Base-by-base conservation (phyloP, 2,113 vertebrate species). In the Setophaga kirtlandii region DNA sequence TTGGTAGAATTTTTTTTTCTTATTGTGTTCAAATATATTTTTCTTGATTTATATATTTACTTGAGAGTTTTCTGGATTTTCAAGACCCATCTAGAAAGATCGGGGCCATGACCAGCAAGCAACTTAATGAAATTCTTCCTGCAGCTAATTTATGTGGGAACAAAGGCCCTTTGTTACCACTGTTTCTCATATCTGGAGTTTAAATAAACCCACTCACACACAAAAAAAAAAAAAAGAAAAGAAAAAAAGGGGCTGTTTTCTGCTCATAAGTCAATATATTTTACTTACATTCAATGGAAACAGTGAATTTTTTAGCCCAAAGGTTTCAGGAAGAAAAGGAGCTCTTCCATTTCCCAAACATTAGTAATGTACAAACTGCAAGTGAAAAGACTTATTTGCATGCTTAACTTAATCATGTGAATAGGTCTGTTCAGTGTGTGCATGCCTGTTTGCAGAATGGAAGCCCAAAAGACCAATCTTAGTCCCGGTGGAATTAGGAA, bases 351-450 rank as follows among this genome's bases (percentile, higher is more conserved):
- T 94, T 91, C 68, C 67, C 74, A 90, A 87, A 71, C 75, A 79
- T 79, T 73, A 59, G 59, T 47, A 65, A 93, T 47, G 30, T 90
- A 71, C n/a, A 85, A 89, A 85, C 67, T 69, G 30, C 53, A 87
- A 90, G 23, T 89, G 91, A 95, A 96, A 93, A 83, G 87, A 62
- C 84, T 83, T 93, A 90, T 94, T 91, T 96, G 90, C 85, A 94
- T 92, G 85, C 64, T 94, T 93, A 91, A 85, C 87, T 95, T 93
- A 91, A 88, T 90, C 87, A 83, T 85, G 44, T 96, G 93, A 94
- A 94, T 95, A 88, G 90, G 71, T 33, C 84, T 95, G 88, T 94
- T 95, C 90, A 95, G 78, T 60, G 19, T 81, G 79, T 93, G 90
- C 79, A 88, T 19, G 60, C 2, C 1, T 47, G 75, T 91, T 91